Evolutionary conservation across 1,140 invertebrate genomes (phyloP).

Genomic region (Physella acuta): DNA sequence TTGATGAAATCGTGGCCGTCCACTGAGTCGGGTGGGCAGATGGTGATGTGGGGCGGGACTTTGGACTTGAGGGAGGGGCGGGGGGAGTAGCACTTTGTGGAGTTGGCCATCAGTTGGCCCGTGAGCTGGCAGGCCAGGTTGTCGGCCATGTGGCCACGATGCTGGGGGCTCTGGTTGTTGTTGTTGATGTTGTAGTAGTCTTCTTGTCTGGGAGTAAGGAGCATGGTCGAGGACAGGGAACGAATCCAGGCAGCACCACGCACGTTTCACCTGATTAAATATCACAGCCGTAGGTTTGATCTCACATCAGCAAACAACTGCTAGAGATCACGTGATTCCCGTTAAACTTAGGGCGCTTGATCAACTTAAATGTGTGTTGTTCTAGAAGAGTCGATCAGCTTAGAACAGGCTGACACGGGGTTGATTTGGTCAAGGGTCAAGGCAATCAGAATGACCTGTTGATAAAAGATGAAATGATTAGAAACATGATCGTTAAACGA

Average conservation of each 20-base stretch:
- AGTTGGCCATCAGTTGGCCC: background rate
- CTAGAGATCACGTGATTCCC: background rate
- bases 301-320: background rate
- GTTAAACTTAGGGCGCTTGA: background rate
- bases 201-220: background rate
- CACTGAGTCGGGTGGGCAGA: constrained; percentile 18
- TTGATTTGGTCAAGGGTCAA: too few species aligned
- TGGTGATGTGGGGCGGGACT: constrained; percentile 17
- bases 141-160: background rate
- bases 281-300: background rate
- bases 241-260: too few species aligned
- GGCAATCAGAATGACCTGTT: too few species aligned
- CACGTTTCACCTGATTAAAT: too few species aligned
- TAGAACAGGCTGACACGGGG: too few species aligned
- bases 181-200: background rate
- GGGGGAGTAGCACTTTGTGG: background rate
- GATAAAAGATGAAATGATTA: too few species aligned
- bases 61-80: background rate
- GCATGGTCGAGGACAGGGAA: too few species aligned
- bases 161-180: background rate
- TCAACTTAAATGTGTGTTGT: background rate
- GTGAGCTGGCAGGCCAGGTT: background rate
- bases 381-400: background rate
- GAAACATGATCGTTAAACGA: too few species aligned
- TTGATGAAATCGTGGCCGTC: background rate